Conservation (phyloP, 2,113 vertebrate species). For the Bubo scandiacus region DNA sequence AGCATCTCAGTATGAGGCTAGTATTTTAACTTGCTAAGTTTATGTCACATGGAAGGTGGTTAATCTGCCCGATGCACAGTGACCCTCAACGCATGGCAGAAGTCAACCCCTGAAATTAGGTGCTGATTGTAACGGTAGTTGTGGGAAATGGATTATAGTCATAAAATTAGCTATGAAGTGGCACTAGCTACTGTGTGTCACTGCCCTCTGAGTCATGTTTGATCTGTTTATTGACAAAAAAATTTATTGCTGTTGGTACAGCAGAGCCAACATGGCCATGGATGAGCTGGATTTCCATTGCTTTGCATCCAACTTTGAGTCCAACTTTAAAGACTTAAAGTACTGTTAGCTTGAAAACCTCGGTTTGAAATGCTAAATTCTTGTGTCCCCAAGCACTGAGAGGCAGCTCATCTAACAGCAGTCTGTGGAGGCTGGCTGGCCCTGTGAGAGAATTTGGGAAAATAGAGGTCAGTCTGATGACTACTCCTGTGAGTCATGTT, state of each 20-base stretch:
- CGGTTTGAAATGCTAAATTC: not conserved
- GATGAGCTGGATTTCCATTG: not conserved
- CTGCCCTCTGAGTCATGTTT: constrained; percentile 12
- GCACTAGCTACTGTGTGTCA: not conserved
- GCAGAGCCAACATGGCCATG: not conserved
- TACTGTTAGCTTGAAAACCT: not conserved
- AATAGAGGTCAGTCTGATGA: not conserved
- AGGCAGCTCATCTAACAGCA: not conserved
- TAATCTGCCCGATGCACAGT: not conserved
- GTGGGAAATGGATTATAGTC: not conserved
- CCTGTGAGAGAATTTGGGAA: not conserved
- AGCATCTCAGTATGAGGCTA: not conserved
- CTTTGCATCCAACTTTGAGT: not conserved
- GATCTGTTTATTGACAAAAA: not conserved
- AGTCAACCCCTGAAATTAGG: not conserved
- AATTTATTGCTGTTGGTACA: not conserved
- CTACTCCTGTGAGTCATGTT: not conserved
- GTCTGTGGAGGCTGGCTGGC: not conserved
- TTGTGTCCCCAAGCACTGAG: not conserved
- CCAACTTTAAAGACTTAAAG: not conserved
- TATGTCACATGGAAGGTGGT: not conserved
- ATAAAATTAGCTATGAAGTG: not conserved
- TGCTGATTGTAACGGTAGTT: not conserved
- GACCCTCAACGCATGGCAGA: not conserved
- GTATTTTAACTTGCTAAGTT: not conserved